Base-by-base conservation (phyloP, 2,888 invertebrate species). In the Nemotelus nigrinus region DNA sequence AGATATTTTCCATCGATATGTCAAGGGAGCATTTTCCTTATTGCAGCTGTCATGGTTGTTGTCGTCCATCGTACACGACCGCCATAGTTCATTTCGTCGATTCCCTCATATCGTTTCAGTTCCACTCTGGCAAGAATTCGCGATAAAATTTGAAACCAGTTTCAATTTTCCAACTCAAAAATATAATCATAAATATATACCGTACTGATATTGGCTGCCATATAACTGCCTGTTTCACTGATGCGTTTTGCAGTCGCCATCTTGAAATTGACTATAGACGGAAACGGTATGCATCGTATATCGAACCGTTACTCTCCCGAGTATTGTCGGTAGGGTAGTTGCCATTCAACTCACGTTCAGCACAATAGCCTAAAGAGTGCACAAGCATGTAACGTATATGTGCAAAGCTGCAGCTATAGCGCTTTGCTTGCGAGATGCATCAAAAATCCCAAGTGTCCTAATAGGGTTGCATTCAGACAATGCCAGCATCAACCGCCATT, bases 121-220 rank as follows among this genome's bases (percentile, higher is more conserved):
- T 48, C 48, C 39, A 41, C 8, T 25, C 25, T 57, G 48, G 74
- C 63, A 48, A 48, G 41, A 65, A 64, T 64, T 5, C 39, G 53
- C 76, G 64, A 76, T 76, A 65, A 76, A 76, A 76, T 53, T 76
- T 64, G 65, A 76, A 67, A 76, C 65, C 48, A 67, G 67, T 68
- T 76, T 76, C 76, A 76, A 76, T 76, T 76, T 76, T 76, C 43
- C 58, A 67, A 76, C 58, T 76, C 67, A 57, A 44, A 43, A 45
- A 53, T 50, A 74, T 74, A 63, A 63, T 41, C 6, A 25, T 5
- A 5, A 5, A 8, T 60, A 41, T 7, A 60, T 50, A 55, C 47
- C 7, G 41, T 25, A 25, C 41, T 53, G 70, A 53, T 70, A 70
- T 70, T 70, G 10, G 70, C 53, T 48, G n/a, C 50, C 8, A 39